Evolutionary conservation across 2,113 vertebrate species (phyloP).

Genomic region (Gopherus evgoodei): DNA sequence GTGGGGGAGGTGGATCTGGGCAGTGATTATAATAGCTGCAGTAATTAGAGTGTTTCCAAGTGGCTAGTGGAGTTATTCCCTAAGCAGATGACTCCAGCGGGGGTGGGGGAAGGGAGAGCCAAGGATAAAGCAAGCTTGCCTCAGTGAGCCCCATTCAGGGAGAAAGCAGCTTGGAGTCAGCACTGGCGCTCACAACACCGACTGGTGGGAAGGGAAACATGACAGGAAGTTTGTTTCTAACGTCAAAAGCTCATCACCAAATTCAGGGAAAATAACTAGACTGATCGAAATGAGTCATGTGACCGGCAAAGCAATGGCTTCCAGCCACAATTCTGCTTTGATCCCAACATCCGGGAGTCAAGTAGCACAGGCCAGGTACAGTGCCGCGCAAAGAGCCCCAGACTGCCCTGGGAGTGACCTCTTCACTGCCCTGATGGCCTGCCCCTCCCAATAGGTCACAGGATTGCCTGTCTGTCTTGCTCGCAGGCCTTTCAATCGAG

Average conservation of each 20-base stretch:
- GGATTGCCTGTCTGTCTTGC: neutral
- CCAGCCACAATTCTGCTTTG: neutral
- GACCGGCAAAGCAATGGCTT: neutral
- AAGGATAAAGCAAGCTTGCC: neutral
- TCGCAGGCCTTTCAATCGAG: neutral
- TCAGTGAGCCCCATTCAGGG: neutral
- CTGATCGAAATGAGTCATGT: neutral
- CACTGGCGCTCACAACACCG: neutral
- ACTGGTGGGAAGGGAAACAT: neutral
- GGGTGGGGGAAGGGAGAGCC: neutral
- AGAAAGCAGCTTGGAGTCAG: neutral
- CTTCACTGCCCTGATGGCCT: neutral
- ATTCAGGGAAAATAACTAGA: rapidly evolving
- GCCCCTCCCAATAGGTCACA: neutral
- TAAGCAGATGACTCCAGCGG: conserved; percentile 25
- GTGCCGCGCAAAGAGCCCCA: neutral
- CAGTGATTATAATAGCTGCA: conserved; percentile 21
- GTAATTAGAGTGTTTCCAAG: conserved; percentile 50
- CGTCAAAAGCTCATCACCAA: neutral
- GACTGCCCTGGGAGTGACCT: neutral
- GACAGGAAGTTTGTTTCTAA: neutral
- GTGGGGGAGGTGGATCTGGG: conserved; percentile 45
- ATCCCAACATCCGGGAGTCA: neutral
- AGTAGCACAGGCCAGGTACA: neutral
- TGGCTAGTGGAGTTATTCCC: conserved; percentile 50